Conservation (phyloP, 2,113 vertebrate genomes). For the Chinchilla lanigera region DNA sequence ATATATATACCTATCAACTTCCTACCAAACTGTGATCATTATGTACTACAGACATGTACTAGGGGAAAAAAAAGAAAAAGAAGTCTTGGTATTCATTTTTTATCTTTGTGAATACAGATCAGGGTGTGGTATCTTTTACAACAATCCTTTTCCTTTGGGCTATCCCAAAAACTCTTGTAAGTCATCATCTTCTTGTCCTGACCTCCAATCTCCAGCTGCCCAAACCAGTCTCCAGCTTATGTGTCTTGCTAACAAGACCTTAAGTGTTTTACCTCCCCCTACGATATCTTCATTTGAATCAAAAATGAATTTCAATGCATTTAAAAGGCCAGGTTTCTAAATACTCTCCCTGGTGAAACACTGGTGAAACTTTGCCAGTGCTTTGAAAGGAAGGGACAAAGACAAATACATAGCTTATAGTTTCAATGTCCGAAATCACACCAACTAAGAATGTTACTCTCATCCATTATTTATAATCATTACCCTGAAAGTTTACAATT, state of each 20-base stretch:
- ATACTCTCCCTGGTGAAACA: not conserved
- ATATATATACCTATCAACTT: not conserved
- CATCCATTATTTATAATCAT: not conserved
- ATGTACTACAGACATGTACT: not conserved
- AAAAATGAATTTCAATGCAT: not conserved
- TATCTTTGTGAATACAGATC: not conserved
- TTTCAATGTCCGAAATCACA: not conserved
- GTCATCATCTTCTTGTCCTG: not conserved
- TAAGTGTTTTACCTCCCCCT: not conserved
- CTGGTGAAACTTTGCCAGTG: not conserved
- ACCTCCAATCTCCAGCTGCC: not conserved
- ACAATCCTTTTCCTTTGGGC: not conserved
- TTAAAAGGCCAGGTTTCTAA: slow-evolving; percentile 26
- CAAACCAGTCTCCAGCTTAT: not conserved
- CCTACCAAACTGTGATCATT: not conserved
- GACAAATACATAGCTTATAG: not conserved
- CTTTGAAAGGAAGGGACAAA: not conserved
- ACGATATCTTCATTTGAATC: slow-evolving; percentile 24
- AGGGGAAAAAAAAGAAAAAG: not conserved
- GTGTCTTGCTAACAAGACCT: not conserved
- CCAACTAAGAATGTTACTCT: not conserved
- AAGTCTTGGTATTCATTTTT: not conserved
- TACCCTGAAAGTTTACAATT: not conserved
- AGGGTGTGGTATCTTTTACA: not conserved
- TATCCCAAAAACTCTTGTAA: not conserved